Percentiles rank a stretch among this genome's conserved stretches.
Evolutionary conservation across 2,797 vertebrate species (phyloP).

Genomic region (Chelon labrosus): DNA sequence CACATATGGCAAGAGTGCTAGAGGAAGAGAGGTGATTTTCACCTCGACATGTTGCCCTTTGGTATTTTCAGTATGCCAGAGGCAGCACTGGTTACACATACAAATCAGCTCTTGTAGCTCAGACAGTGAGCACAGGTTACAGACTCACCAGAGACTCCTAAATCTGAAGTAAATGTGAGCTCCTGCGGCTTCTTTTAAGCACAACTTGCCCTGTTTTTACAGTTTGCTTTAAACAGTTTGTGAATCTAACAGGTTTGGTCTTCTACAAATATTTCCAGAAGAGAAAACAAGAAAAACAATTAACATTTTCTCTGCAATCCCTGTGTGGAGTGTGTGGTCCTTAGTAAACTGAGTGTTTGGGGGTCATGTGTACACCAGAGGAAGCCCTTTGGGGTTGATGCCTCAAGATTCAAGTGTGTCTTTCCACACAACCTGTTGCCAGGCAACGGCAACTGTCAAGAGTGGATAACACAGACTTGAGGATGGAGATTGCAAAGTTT

Average conservation of each 20-base stretch:
- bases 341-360: slow-evolving; percentile 53
- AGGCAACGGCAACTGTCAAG: slow-evolving; percentile 79
- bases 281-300: slow-evolving; percentile 25
- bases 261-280: slow-evolving; percentile 15
- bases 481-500: slow-evolving; percentile 66
- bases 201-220: slow-evolving; percentile 2
- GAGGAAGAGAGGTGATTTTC: slow-evolving; percentile 48
- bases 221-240: not conserved
- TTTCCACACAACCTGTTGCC: slow-evolving; percentile 72
- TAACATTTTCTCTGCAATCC: slow-evolving; percentile 29
- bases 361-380: slow-evolving; percentile 53
- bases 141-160: slow-evolving; percentile 11
- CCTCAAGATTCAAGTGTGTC: slow-evolving; percentile 63
- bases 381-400: slow-evolving; percentile 58
- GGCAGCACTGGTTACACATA: slow-evolving; percentile 47
- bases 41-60: slow-evolving; percentile 53
- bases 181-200: not conserved
- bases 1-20: slow-evolving; percentile 21
- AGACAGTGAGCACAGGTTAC: slow-evolving; percentile 30
- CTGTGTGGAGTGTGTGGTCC: slow-evolving; percentile 18
- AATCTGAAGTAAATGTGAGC: slow-evolving; percentile 20
- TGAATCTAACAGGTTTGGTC: not conserved
- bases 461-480: slow-evolving; percentile 58
- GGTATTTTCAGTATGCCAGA: slow-evolving; percentile 53
- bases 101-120: slow-evolving; percentile 36